Base-by-base conservation (phyloP, 2,113 vertebrate genomes). In the Sinocyclocheilus rhinocerous region DNA sequence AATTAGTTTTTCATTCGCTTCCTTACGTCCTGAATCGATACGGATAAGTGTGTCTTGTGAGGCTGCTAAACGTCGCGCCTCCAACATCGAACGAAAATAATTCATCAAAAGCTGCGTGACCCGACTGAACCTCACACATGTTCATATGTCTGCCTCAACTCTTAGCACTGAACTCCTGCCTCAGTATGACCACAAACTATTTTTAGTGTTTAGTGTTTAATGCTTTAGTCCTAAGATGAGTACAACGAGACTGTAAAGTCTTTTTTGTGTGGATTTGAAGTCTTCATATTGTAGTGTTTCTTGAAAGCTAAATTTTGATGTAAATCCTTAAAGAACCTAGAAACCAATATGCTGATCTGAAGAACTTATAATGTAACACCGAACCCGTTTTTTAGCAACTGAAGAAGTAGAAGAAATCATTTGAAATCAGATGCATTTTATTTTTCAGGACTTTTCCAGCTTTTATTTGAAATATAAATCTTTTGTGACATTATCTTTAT, bases 1-100 rank as follows among this genome's bases (percentile, higher is more conserved):
- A 90, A 95, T 96, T 94, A 94, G 86, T 93, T 94, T 95, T 93
- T 94, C 91, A 94, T 95, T 94, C 91, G 86, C 85, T 83, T 86
- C 87, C 84, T 85, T 90, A 92, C 91, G 91, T 85, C 86, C 89
- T 86, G 81, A 90, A 90, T 94, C 91, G 93, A 90, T 90, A 89
- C 15, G 55, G 79, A 86, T 87, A 91, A 92, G 61, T 63, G 85
- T 24, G 84, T 22, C 22, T 81, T 80, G 57, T 83, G 81, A 87
- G 39, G 85, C 29, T 67, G 59, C 29, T 80, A 80, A 63, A 80
- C 33, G 57, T 80, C 29, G 16, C 24, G 20, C 75, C 75, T 61
- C 84, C 75, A 75, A 63, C 42, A n/a, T 5, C 24, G 57, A 81
- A 81, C 5, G 13, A 81, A 63, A 81, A 81, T 65, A 81, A 65